Conservation (phyloP, 2,888 invertebrate species). For the Lasioglossum malachurum region DNA sequence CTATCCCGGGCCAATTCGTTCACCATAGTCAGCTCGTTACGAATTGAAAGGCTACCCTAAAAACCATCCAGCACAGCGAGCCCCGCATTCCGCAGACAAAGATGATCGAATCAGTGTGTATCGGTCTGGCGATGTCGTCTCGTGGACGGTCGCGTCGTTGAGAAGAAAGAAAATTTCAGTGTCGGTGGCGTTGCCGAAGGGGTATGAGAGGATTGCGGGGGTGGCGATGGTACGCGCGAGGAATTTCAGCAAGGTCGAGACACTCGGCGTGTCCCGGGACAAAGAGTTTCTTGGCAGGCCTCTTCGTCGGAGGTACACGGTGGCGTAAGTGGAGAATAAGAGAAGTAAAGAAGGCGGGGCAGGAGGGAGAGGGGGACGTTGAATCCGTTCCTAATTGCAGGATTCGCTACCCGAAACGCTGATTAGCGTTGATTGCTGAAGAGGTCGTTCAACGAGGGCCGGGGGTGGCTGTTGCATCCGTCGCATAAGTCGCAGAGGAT, state of each 20-base stretch:
- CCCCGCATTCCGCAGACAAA: not conserved
- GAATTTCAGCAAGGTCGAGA: conserved; percentile 6
- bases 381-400: conserved; percentile 58
- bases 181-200: not conserved
- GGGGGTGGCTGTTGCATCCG: conserved; percentile 18
- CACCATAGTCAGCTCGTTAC: conserved; percentile 6
- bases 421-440: conserved; percentile 58
- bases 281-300: conserved; percentile 10
- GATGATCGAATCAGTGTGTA: conserved; percentile 1
- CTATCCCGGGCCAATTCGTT: not conserved
- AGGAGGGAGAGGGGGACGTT: conserved; percentile 43
- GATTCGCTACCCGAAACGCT: conserved; percentile 52
- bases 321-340: not conserved
- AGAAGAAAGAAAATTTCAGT: conserved; percentile 1
- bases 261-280: conserved; percentile 5
- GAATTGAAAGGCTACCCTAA: not conserved
- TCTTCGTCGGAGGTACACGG: not conserved
- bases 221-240: conserved; percentile 9
- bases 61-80: not conserved
- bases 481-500: not conserved
- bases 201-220: not conserved
- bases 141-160: not conserved
- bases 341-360: not conserved
- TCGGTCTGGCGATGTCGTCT: conserved; percentile 1
- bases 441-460: conserved; percentile 39